phyloP scores from a whole-genome alignment of 2,888 invertebrate species.

The Rhagium mordax region DNA sequence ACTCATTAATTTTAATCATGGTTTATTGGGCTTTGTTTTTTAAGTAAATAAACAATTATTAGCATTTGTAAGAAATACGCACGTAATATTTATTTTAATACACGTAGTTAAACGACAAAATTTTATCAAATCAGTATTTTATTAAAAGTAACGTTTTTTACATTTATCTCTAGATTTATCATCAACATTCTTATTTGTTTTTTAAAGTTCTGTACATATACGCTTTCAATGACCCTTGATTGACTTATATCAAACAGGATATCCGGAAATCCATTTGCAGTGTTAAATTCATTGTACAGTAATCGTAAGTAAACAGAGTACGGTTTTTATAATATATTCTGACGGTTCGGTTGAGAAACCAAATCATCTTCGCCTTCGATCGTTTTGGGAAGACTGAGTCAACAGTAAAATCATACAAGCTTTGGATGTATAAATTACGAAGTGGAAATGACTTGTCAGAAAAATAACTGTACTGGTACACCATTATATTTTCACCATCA shows the following conservation, averaged over 20 bases:
- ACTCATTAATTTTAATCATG: slow-evolving; percentile 9
- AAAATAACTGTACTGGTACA: too few species aligned
- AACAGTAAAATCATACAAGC: too few species aligned
- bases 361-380: not conserved
- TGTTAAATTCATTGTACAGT: not conserved
- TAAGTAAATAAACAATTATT: slow-evolving; percentile 7
- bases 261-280: slow-evolving; percentile 28
- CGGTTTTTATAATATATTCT: not conserved
- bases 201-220: not conserved
- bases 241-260: slow-evolving; percentile 23
- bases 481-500: too few species aligned
- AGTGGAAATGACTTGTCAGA: too few species aligned
- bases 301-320: not conserved
- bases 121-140: too few species aligned
- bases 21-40: not conserved
- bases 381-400: too few species aligned
- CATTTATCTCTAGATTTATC: too few species aligned
- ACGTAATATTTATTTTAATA: not conserved
- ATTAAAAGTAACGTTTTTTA: too few species aligned
- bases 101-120: too few species aligned
- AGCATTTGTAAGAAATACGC: not conserved
- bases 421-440: too few species aligned
- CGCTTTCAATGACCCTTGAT: slow-evolving; percentile 15
- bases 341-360: not conserved
- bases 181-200: not conserved